These are phyloP conservation scores for Oryzaephilus surinamensis DNA, from an alignment of 1,140 invertebrate genomes.

Conservation along the genomic window DNA sequence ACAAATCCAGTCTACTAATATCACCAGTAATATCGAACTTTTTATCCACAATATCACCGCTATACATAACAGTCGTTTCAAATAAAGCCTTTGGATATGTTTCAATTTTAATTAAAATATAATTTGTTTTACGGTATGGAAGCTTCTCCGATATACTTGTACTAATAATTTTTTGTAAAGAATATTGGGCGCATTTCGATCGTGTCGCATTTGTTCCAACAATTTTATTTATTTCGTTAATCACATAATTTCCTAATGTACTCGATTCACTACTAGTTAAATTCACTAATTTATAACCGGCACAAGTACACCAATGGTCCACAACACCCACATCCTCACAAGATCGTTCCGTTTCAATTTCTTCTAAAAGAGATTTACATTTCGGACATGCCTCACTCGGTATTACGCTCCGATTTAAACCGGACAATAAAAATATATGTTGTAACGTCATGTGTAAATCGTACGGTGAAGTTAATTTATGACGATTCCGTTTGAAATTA, in stretches of 20 bases:
- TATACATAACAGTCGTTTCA: constrained; percentile 42
- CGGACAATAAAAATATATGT: constrained; percentile 36
- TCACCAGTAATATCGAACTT: constrained; percentile 31
- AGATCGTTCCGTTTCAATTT: constrained; percentile 51
- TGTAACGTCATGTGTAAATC: constrained; percentile 57
- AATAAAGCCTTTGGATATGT: constrained; percentile 45
- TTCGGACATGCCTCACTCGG: constrained; percentile 44
- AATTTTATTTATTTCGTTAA: constrained; percentile 31
- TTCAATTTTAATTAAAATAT: constrained; percentile 41
- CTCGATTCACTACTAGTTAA: constrained; percentile 33
- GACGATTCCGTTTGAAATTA: constrained; percentile 53
- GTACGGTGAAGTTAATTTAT: constrained; percentile 58
- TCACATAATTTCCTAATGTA: constrained; percentile 38
- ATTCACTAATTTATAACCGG: constrained; percentile 37
- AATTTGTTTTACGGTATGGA: constrained; percentile 22
- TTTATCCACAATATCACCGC: constrained; percentile 26
- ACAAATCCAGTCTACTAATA: constrained; percentile 51
- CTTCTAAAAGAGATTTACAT: constrained; percentile 56
- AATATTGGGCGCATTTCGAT: constrained; percentile 40
- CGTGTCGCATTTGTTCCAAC: constrained; percentile 31
- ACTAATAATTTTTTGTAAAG: constrained; percentile 36
- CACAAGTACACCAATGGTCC: constrained; percentile 71
- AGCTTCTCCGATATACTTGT: constrained; percentile 29
- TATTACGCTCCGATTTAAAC: constrained; percentile 34
- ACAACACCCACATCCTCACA: constrained; percentile 62